Percentiles rank a stretch among this genome's conserved stretches.
These are phyloP conservation scores for Ctenopoma multispine DNA, from an alignment of 2,797 vertebrate genomes.

Conservation along the genomic window DNA sequence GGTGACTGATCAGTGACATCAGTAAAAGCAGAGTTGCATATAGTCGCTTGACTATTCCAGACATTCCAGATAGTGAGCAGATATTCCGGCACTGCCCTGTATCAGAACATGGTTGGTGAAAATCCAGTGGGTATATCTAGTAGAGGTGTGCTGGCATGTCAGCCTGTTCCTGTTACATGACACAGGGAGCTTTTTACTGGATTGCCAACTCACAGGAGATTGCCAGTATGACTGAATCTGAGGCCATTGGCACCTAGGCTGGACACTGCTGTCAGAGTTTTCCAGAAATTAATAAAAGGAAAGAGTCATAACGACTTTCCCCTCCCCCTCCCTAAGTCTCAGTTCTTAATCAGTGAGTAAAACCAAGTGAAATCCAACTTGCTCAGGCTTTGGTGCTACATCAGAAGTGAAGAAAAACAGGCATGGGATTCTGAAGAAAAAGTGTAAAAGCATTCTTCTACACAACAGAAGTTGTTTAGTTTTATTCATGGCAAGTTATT, in stretches of 20 bases:
- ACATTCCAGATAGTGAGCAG: background rate
- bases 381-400: slow-evolving; percentile 29
- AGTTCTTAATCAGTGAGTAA: slow-evolving; percentile 45
- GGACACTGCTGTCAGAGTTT: slow-evolving; percentile 27
- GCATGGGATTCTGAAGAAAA: slow-evolving; percentile 30
- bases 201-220: slow-evolving; percentile 9
- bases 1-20: background rate
- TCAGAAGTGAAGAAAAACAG: slow-evolving; percentile 48
- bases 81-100: background rate
- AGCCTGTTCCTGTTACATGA: slow-evolving; percentile 32
- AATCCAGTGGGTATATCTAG: slow-evolving; percentile 9
- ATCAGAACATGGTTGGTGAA: slow-evolving; percentile 6
- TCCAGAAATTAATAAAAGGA: slow-evolving; percentile 8
- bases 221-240: slow-evolving; percentile 33
- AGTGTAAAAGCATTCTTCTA: background rate
- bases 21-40: background rate
- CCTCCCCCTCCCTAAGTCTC: background rate
- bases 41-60: background rate
- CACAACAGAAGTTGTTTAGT: background rate
- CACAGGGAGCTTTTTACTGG: slow-evolving; percentile 27
- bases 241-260: slow-evolving; percentile 17
- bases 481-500: background rate
- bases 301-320: background rate
- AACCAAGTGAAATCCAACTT: slow-evolving; percentile 40
- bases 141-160: slow-evolving; percentile 14